Evolutionary conservation across 1,140 invertebrate genomes (phyloP).

Genomic region (Latrodectus geometricus): DNA sequence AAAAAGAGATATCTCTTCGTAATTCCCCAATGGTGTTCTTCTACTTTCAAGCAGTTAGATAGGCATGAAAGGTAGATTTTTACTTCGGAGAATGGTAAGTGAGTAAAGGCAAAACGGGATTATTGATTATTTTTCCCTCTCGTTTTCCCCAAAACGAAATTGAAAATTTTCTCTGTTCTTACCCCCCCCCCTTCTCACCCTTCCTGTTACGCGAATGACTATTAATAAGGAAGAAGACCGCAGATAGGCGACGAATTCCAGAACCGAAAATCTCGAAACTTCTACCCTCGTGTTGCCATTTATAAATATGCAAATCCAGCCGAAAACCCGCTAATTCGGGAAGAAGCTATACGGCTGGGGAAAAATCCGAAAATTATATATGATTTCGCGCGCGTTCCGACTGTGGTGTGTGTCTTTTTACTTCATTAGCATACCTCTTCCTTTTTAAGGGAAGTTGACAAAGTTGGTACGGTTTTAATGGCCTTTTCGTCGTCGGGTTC

Average conservation of each 20-base stretch:
- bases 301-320: constrained; percentile 56
- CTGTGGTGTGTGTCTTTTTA: constrained; percentile 36
- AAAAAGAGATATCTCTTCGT: constrained; percentile 14
- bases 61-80: constrained; percentile 11
- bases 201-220: constrained; percentile 35
- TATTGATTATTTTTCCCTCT: constrained; percentile 31
- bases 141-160: constrained; percentile 37
- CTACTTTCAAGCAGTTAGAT: constrained; percentile 12
- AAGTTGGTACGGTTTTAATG: constrained; percentile 52
- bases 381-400: constrained; percentile 34
- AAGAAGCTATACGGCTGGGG: background rate
- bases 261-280: constrained; percentile 38
- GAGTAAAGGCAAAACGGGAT: background rate
- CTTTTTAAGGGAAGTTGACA: constrained; percentile 44
- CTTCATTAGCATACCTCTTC: constrained; percentile 43
- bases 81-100: constrained; percentile 5
- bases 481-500: constrained; percentile 17
- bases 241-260: background rate
- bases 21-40: constrained; percentile 33
- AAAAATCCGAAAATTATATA: constrained; percentile 58
- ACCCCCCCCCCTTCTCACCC: background rate
- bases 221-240: constrained; percentile 49
- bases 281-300: constrained; percentile 27
- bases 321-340: constrained; percentile 38
- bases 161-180: constrained; percentile 42